Evolutionary conservation across 2,113 vertebrate genomes (phyloP).

Genomic region (Megaceryle maxima): DNA sequence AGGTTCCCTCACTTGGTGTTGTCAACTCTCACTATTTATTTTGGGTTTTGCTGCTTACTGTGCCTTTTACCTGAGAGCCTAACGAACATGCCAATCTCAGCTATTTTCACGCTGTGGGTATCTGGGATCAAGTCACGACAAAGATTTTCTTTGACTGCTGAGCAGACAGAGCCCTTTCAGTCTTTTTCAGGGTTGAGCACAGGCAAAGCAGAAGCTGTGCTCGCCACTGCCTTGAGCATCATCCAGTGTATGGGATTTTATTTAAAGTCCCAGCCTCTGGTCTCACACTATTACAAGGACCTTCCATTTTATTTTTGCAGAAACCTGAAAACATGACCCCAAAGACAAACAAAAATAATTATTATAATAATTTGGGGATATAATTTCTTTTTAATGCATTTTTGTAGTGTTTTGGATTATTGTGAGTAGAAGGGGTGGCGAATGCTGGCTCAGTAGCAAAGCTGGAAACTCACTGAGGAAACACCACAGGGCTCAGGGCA

Average conservation of each 20-base stretch:
- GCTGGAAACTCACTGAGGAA: not conserved
- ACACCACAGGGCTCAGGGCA: not conserved
- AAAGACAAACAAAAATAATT: not conserved
- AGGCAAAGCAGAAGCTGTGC: conserved; percentile 37
- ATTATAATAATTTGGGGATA: not conserved
- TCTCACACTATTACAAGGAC: not conserved
- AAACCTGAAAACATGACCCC: not conserved
- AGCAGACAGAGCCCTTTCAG: conserved; percentile 57
- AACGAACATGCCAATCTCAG: conserved; percentile 54
- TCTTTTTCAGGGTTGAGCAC: conserved; percentile 39
- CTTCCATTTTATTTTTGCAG: not conserved
- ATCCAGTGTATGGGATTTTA: not conserved
- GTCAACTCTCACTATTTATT: conserved; percentile 51
- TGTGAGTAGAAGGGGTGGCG: not conserved
- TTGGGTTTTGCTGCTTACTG: conserved; percentile 35
- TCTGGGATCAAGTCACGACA: conserved; percentile 33
- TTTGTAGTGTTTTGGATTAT: not conserved
- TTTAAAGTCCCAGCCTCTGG: conserved; percentile 45
- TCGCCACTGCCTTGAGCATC: conserved; percentile 22
- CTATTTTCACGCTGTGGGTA: conserved; percentile 57
- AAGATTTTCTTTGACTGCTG: conserved; percentile 67
- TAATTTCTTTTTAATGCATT: not conserved
- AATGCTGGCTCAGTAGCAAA: not conserved
- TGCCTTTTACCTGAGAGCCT: conserved; percentile 62
- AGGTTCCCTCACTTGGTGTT: conserved; percentile 17